Evolutionary conservation across 92 coral and sea anemone genomes (phyloP).

Genomic region (Phenganax marumi): DNA sequence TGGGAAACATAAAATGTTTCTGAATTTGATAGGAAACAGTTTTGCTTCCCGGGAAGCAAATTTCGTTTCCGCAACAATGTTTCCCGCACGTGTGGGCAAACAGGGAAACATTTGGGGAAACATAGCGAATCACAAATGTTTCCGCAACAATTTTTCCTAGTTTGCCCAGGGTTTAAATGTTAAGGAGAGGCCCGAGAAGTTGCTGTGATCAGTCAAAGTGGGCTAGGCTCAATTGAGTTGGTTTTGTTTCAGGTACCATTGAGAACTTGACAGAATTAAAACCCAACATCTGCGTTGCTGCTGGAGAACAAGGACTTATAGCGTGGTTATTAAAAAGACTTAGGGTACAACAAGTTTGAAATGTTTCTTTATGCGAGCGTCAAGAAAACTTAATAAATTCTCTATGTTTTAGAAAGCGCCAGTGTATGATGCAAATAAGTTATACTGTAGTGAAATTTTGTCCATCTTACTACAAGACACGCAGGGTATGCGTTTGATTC

Average conservation of each 20-base stretch:
- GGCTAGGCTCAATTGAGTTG: neutral
- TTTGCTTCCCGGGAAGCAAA: too few relatives aligned
- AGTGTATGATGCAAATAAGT: conserved; percentile 89
- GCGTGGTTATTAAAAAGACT: conserved; percentile 89
- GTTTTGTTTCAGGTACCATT: conserved; percentile 63
- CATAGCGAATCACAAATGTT: too few relatives aligned
- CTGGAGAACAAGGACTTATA: conserved; percentile 90
- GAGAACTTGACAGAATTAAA: conserved; percentile 95
- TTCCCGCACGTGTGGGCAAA: too few relatives aligned
- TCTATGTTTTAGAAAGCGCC: conserved; percentile 75
- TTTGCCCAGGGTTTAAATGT: too few relatives aligned
- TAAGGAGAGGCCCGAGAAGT: neutral
- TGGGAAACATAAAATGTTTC: too few relatives aligned
- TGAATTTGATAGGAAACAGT: too few relatives aligned
- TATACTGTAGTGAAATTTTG: conserved; percentile 91
- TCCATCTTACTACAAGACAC: conserved; percentile 87
- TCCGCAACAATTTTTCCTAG: too few relatives aligned
- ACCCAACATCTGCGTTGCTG: conserved; percentile 68
- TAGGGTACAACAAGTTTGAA: conserved; percentile 54
- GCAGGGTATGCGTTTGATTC: conserved; percentile 57
- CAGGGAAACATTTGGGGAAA: too few relatives aligned
- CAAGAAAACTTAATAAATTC: neutral
- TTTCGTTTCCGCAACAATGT: too few relatives aligned
- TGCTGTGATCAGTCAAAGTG: neutral
- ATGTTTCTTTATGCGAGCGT: neutral